These are phyloP conservation scores for Macrophya annulata DNA, from an alignment of 2,888 invertebrate genomes.

Conservation along the genomic window DNA sequence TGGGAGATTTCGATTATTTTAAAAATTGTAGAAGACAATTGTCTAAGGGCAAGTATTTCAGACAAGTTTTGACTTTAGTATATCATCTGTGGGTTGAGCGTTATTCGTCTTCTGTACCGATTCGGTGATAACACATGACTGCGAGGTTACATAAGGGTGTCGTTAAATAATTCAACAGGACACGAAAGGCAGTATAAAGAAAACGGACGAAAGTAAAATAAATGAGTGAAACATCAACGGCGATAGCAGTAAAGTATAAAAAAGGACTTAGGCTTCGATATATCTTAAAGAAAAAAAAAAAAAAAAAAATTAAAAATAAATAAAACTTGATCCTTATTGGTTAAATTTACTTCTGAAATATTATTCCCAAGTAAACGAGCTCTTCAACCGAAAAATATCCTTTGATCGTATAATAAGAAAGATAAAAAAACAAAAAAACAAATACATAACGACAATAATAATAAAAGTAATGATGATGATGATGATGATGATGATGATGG, in stretches of 20 bases:
- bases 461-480: background rate
- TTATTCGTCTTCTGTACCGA: background rate
- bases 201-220: conserved; percentile 19
- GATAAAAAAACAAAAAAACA: background rate
- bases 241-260: background rate
- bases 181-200: conserved; percentile 14
- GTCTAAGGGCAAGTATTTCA: background rate
- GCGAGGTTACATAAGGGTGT: conserved; percentile 5
- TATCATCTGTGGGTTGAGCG: background rate
- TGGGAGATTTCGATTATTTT: background rate
- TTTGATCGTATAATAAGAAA: background rate
- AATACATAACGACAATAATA: background rate
- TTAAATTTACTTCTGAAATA: background rate
- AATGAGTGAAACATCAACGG: conserved; percentile 6
- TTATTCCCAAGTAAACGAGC: background rate
- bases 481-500: background rate
- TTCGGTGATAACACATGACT: conserved; percentile 23
- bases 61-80: background rate
- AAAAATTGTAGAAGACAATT: background rate
- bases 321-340: background rate
- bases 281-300: background rate
- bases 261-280: conserved; percentile 6
- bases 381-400: background rate
- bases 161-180: conserved; percentile 38
- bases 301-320: background rate